Conservation (phyloP, 2,888 invertebrate species). For the Andrena fulva region DNA sequence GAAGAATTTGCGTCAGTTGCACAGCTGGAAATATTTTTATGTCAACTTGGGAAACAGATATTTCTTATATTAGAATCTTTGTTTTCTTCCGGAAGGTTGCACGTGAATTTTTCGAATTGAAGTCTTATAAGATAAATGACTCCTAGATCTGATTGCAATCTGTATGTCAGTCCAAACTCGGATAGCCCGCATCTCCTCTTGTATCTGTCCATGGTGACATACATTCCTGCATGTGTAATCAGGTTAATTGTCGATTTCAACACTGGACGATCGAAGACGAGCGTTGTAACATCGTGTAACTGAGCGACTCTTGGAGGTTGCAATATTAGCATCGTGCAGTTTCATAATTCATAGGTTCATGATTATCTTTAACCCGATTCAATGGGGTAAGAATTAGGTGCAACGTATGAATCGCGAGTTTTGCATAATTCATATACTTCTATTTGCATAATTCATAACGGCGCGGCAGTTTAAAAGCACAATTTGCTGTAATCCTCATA, state of each 20-base stretch:
- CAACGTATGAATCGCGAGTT: constrained; percentile 16
- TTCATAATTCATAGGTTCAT: constrained; percentile 32
- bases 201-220: not conserved
- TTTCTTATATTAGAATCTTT: not conserved
- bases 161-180: not conserved
- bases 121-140: not conserved
- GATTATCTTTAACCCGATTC: constrained; percentile 28
- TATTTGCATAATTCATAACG: constrained; percentile 37
- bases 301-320: constrained; percentile 14
- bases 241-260: constrained; percentile 36
- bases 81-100: too few relatives aligned
- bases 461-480: not conserved
- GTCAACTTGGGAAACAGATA: not conserved
- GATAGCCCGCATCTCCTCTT: not conserved
- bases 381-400: constrained; percentile 28
- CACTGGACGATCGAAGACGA: constrained; percentile 15
- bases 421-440: constrained; percentile 40
- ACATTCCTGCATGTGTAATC: constrained; percentile 6
- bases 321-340: constrained; percentile 23
- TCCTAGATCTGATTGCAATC: not conserved
- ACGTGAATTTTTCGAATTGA: not conserved
- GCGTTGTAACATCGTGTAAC: constrained; percentile 13
- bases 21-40: not conserved
- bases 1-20: too few relatives aligned
- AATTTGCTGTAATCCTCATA: not conserved